Percentiles rank a stretch among this genome's conserved stretches.
Conservation (phyloP, 92 coral and sea anemone species). For the Phenganax stokvisi region DNA sequence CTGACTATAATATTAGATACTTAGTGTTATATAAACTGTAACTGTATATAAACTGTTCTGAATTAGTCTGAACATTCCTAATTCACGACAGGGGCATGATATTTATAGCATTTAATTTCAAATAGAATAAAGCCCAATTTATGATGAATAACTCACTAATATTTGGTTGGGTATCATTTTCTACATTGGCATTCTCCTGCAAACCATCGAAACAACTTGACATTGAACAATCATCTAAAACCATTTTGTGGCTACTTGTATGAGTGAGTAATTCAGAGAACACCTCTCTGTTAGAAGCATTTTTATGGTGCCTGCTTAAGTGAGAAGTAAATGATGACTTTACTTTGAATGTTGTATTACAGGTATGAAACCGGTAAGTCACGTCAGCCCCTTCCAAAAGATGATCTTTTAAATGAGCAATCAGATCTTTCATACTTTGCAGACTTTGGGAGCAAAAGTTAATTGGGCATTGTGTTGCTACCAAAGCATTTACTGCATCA, state of each 20-base stretch:
- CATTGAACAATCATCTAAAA: not conserved
- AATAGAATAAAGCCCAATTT: too few relatives aligned
- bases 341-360: conserved; percentile 38
- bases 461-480: too few relatives aligned
- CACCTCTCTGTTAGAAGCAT: not conserved
- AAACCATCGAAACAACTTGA: not conserved
- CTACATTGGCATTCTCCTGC: too few relatives aligned
- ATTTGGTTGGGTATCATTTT: too few relatives aligned
- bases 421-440: not conserved
- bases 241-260: not conserved
- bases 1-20: too few relatives aligned
- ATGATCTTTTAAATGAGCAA: not conserved
- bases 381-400: not conserved
- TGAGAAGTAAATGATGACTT: conserved; percentile 36
- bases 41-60: too few relatives aligned
- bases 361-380: conserved; percentile 21
- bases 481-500: too few relatives aligned
- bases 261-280: not conserved
- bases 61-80: too few relatives aligned
- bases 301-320: conserved; percentile 29
- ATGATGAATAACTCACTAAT: too few relatives aligned
- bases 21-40: too few relatives aligned
- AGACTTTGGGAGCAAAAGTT: not conserved
- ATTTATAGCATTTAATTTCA: too few relatives aligned
- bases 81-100: not conserved